phyloP scores from a whole-genome alignment of 2,797 vertebrate species.

The Buphagus erythrorhynchus region DNA sequence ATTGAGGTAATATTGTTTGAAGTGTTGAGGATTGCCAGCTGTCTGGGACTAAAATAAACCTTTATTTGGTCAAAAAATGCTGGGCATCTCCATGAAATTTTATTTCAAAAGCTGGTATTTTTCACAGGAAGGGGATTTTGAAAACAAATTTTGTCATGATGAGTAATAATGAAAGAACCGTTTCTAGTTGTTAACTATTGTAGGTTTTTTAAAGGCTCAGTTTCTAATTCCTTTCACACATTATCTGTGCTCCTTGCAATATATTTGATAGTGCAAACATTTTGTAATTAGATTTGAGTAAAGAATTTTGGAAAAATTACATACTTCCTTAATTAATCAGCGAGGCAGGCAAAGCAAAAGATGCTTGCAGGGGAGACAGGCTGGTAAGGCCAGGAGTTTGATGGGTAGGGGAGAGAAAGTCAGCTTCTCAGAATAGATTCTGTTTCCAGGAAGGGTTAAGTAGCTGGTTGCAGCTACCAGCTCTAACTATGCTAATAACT shows the following conservation, averaged over 20 bases:
- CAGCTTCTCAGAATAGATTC: neutral
- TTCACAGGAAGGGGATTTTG: neutral
- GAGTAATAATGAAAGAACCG: neutral
- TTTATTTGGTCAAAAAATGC: neutral
- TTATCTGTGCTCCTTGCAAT: neutral
- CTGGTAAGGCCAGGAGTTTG: neutral
- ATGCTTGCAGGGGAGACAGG: neutral
- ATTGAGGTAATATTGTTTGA: neutral
- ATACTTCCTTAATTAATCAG: neutral
- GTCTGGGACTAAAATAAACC: neutral
- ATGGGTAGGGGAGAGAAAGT: rapidly evolving
- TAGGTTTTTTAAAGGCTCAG: neutral
- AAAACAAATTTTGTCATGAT: neutral
- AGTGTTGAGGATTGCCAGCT: neutral
- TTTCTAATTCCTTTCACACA: neutral
- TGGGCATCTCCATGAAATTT: neutral
- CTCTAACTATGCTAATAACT: neutral
- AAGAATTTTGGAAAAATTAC: neutral
- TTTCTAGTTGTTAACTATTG: neutral
- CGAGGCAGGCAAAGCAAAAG: neutral
- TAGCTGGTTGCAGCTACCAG: neutral
- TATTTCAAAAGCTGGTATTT: neutral
- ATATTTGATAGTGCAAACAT: neutral
- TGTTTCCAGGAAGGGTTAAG: neutral
- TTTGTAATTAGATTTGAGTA: neutral